These are phyloP conservation scores for Pseudochirops corinnae DNA, from an alignment of 2,797 vertebrate genomes.

Conservation along the genomic window DNA sequence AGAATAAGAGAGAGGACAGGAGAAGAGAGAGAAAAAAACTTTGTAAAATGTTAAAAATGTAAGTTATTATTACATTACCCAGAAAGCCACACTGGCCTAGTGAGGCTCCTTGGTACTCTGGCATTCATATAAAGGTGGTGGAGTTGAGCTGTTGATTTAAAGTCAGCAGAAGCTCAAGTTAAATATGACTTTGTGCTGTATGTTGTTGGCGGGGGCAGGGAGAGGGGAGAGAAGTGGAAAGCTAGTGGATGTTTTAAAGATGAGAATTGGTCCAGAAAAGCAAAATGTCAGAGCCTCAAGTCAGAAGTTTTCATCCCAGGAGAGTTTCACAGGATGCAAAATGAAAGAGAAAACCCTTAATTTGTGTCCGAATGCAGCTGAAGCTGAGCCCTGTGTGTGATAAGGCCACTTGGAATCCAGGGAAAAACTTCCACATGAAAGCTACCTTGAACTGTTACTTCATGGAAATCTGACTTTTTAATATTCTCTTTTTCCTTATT, in stretches of 20 bases:
- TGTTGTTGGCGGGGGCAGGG: not conserved
- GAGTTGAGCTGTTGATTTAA: slow-evolving; percentile 1
- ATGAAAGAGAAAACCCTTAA: not conserved
- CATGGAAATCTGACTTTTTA: slow-evolving; percentile 44
- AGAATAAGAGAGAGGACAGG: not conserved
- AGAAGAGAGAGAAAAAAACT: not conserved
- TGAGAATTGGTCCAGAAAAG: not conserved
- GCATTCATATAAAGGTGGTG: not conserved
- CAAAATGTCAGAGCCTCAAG: not conserved
- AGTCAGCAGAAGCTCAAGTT: not conserved
- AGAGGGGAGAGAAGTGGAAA: not conserved
- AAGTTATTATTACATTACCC: not conserved
- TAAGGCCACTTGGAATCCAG: not conserved
- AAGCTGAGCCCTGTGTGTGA: not conserved
- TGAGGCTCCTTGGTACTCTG: not conserved
- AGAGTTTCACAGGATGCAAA: not conserved
- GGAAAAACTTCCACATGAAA: not conserved
- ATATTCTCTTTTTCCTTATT: slow-evolving; percentile 56
- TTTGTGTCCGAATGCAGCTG: not conserved
- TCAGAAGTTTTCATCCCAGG: slow-evolving; percentile 1
- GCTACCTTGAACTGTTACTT: slow-evolving; percentile 4
- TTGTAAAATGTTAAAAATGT: not conserved
- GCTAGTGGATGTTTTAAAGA: not conserved
- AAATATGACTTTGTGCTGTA: not conserved
- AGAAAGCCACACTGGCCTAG: not conserved